Conservation (phyloP, 35 echinoderm and acorn worm species). For the Lytechinus pictus region DNA sequence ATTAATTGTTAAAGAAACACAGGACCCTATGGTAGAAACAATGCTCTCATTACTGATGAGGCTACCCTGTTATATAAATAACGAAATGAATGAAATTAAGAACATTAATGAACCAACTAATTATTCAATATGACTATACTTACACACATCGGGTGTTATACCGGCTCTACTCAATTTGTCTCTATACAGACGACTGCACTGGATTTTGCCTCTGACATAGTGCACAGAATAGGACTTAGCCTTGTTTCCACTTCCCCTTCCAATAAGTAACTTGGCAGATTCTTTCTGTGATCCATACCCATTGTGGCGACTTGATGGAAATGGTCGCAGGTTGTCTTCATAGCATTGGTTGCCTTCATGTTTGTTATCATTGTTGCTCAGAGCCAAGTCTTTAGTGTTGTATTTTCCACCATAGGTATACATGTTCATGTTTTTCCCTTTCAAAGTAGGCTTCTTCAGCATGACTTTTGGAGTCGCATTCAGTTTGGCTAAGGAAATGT, state of each 20-base stretch:
- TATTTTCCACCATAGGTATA: not conserved
- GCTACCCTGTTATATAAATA: too few species aligned
- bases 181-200: constrained; percentile 9
- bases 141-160: not conserved
- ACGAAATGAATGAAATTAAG: too few species aligned
- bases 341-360: not conserved
- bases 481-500: not conserved
- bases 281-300: not conserved
- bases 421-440: not conserved
- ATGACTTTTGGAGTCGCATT: not conserved
- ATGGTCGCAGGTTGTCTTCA: not conserved
- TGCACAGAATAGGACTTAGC: not conserved
- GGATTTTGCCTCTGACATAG: constrained; percentile 2
- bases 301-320: not conserved
- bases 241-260: not conserved
- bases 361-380: not conserved
- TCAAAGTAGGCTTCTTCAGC: not conserved
- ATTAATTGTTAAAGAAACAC: too few species aligned
- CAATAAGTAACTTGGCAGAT: not conserved
- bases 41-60: too few species aligned
- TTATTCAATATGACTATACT: not conserved
- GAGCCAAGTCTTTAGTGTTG: not conserved
- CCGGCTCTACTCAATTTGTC: not conserved
- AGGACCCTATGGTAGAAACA: too few species aligned
- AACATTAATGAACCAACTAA: too few species aligned